Evolutionary conservation across 2,888 invertebrate genomes (phyloP).

Genomic region (Schizotus pectinicornis): DNA sequence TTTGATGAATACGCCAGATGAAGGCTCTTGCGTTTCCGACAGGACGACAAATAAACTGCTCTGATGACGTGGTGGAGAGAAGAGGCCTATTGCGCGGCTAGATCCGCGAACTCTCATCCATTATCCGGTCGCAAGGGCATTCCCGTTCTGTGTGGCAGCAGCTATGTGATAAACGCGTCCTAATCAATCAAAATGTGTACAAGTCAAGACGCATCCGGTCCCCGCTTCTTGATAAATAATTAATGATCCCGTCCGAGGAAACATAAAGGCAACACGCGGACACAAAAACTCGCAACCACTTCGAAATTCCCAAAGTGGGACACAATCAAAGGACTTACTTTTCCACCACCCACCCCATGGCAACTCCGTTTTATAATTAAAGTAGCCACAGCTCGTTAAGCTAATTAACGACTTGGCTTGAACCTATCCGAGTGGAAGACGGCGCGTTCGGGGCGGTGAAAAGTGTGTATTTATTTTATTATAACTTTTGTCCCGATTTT

Average conservation of each 20-base stretch:
- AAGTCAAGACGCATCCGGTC: constrained; percentile 13
- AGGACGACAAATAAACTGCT: background rate
- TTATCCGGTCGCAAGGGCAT: constrained; percentile 14
- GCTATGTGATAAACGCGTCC: constrained; percentile 10
- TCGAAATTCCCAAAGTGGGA: background rate
- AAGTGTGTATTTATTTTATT: constrained; percentile 38
- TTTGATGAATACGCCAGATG: background rate
- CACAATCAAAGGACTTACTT: constrained; percentile 11
- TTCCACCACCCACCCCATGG: constrained; percentile 3
- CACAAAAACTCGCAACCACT: background rate
- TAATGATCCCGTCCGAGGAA: constrained; percentile 7
- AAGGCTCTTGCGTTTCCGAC: background rate
- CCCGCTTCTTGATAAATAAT: constrained; percentile 15
- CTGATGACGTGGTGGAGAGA: background rate
- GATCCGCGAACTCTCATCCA: constrained; percentile 19
- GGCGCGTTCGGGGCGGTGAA: constrained; percentile 30
- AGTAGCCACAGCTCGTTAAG: constrained; percentile 47
- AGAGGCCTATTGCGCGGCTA: constrained; percentile 1
- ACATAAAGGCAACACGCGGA: background rate
- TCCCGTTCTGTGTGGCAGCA: constrained; percentile 1
- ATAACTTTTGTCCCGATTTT: constrained; percentile 40
- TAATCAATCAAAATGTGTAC: constrained; percentile 23
- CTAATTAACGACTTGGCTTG: constrained; percentile 46
- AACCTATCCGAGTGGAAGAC: constrained; percentile 40
- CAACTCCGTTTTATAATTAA: constrained; percentile 36